Evolutionary conservation across 2,797 vertebrate genomes (phyloP).

Genomic region (Morelia viridis): DNA sequence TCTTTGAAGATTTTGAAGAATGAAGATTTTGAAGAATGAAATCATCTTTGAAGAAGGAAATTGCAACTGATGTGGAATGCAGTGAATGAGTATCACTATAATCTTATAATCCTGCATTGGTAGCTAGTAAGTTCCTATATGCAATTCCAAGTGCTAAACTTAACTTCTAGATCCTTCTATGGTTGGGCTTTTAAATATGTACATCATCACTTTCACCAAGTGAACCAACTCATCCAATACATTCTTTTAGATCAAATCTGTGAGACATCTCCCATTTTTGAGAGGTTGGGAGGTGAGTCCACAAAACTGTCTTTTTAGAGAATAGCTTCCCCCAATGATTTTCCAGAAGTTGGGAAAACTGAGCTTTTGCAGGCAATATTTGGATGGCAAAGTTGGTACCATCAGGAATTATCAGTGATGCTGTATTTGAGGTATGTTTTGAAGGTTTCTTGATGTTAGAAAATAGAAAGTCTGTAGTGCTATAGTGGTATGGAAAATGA

Average conservation of each 20-base stretch:
- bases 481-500: not conserved
- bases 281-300: not conserved
- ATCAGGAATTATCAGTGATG: not conserved
- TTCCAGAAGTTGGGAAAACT: not conserved
- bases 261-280: not conserved
- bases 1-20: not conserved
- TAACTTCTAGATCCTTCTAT: not conserved
- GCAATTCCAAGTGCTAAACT: not conserved
- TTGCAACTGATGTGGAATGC: not conserved
- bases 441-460: not conserved
- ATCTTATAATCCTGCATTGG: not conserved
- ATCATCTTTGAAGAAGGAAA: not conserved
- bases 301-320: not conserved
- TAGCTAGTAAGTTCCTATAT: not conserved
- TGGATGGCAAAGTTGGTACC: not conserved
- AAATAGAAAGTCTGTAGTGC: not conserved
- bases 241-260: not conserved
- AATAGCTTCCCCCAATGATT: not conserved
- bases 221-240: not conserved
- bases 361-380: not conserved
- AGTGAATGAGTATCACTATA: not conserved
- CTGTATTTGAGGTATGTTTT: not conserved
- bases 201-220: not conserved
- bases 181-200: not conserved
- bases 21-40: not conserved